A percentile compares a stretch with the other conserved stretches of the same genome.
phyloP scores from a whole-genome alignment of 2,888 invertebrate species.

The Nomada ruficornis region DNA sequence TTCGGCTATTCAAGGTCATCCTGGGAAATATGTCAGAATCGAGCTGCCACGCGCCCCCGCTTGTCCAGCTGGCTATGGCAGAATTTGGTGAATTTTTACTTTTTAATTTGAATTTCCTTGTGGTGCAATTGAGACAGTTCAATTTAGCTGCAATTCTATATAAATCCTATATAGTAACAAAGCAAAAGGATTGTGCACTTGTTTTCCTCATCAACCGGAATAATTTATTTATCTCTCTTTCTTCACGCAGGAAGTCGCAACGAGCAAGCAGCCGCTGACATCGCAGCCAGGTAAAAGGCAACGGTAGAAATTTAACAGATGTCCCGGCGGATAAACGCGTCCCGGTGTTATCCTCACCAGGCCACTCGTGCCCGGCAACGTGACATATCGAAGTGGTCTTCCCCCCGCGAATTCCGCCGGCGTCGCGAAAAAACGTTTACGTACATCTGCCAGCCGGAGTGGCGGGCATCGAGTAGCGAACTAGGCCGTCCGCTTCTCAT shows the following conservation, averaged over 20 bases:
- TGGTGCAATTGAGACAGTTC: no score
- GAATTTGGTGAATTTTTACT: no score
- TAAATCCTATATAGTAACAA: no score
- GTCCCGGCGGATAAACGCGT: slow-evolving; percentile 30
- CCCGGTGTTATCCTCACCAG: slow-evolving; percentile 2
- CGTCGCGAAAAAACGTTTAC: slow-evolving; percentile 28
- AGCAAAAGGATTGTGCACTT: no score
- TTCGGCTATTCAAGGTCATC: slow-evolving; percentile 79
- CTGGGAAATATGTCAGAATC: slow-evolving; percentile 77
- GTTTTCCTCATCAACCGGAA: no score
- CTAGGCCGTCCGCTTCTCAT: slow-evolving; percentile 56
- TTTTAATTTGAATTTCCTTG: no score
- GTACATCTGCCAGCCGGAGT: not conserved
- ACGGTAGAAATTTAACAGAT: slow-evolving; percentile 13
- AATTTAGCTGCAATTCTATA: no score
- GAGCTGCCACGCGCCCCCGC: slow-evolving; percentile 53
- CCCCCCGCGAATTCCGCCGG: slow-evolving; percentile 32
- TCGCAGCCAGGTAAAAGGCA: slow-evolving; percentile 6
- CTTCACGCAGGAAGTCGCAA: not conserved
- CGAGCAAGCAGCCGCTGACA: not conserved
- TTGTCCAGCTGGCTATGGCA: no score
- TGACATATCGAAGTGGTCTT: slow-evolving; percentile 29
- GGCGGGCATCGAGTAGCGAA: slow-evolving; percentile 11
- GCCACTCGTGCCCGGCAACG: slow-evolving; percentile 20
- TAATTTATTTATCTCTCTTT: no score